Base-by-base conservation (phyloP, 2,797 vertebrate genomes). In the Cyprinodon diabolis region DNA sequence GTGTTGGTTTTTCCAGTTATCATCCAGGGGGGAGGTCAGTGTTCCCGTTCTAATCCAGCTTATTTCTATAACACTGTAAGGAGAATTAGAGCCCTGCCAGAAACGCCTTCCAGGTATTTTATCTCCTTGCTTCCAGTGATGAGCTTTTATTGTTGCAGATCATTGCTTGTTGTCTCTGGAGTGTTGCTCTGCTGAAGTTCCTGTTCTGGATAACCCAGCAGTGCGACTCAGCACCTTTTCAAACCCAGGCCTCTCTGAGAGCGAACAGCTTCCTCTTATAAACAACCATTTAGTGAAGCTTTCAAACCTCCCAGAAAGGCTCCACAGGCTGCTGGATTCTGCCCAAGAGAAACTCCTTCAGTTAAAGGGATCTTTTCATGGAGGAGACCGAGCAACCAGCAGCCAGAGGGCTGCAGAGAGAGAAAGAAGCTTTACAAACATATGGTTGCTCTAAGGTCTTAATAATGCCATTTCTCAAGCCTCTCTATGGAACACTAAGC, bases 291-390 rank as follows among this genome's bases (percentile, higher is more conserved):
- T 96, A 95, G 95, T 91, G 84, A 69, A 79, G 83, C 81, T 78
- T 80, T 93, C 89, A 86, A 89, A 35, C 68, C 62, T 35, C 45
- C 43, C 12, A 76, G 78, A 66, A 69, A 93, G 90, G 89, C 86
- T 95, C 94, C 91, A 92, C 94, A 91, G 94, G 84, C 90, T 86
- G 82, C 86, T 95, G 95, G 94, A 92, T 90, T 86, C 86, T 87
- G 89, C 90, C 95, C 95, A 96, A 95, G 89, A 94, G 93, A 95
- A 95, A 96, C 93, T 95, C 89, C 90, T 90, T 94, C 93, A 94
- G 93, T 95, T 94, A 95, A 92, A 95, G 91, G 92, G 93, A 93
- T 94, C 91, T 77, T 91, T 94, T 91, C 93, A 89, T 90, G 87
- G 58, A 68, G 68, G 56, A 84, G 75, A 72, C 71, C 82, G 62